Evolutionary conservation across 2,113 vertebrate species (phyloP), one percentile per base, ranked within the genome.

Genomic region (Protobothrops mucrosquamatus): DNA sequence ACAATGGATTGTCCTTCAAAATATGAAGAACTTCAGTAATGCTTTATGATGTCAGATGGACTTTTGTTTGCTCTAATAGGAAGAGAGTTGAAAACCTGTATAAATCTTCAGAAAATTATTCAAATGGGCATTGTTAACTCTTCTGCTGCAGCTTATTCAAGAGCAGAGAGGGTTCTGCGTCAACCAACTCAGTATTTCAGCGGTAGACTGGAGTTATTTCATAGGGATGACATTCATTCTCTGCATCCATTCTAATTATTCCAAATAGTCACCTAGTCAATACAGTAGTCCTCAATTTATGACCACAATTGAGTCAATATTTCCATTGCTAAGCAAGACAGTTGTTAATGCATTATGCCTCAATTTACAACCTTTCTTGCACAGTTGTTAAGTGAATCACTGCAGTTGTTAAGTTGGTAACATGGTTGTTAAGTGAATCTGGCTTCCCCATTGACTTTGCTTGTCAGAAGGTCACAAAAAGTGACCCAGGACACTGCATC

Each of bases 1-100:
- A 96, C 96, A 97, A 96, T 95, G 93, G 94, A 97, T 97, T 97
- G 97, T 97, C 98, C 98, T 98, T 97, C 96, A 96, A 96, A 92
- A 95, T 97, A 98, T 97, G 97, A 97, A 97, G 98, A 95, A 95
- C 95, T 95, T 96, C 92, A 96, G 93, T 59, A 95, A 97, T 97
- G 74, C 94, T 96, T 97, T 96, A 96, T 95, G 89, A 97, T 93
- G 87, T 95, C 54, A 95, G 95, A 96, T 94, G 95, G 89, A 51
- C 51, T 95, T 96, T 97, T 96, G 94, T 96, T 95, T 96, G 92
- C 95, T 95, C 51, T 69, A 87, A 95, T 89, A 46, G 14, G 94
- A 39, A 89, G 74, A 93, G 94, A 90, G 90, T 91, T 95, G 57
- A 88, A 92, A 94, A 95, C 87, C 34, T 94, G 57, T 89, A 94